Evolutionary conservation across 2,113 vertebrate genomes (phyloP).

Genomic region (Craseonycteris thonglongyai): DNA sequence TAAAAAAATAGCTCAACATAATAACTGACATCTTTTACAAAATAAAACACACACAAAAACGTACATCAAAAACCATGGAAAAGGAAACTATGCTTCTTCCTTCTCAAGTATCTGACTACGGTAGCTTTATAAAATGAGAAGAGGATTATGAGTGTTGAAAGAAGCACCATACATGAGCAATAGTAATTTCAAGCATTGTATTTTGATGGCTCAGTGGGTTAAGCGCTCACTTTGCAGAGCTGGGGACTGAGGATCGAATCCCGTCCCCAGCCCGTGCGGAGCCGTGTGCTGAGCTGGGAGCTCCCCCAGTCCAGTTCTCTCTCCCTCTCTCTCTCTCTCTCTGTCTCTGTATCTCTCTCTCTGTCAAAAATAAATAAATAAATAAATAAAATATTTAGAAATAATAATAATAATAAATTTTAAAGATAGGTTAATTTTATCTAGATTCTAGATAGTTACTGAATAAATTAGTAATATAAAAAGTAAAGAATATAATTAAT

Average conservation of each 20-base stretch:
- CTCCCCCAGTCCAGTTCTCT: too few relatives aligned
- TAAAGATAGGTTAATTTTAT: background rate
- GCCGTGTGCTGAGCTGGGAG: too few relatives aligned
- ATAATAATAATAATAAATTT: constrained; percentile 34
- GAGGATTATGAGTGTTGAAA: background rate
- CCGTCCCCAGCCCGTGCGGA: too few relatives aligned
- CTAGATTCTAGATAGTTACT: background rate
- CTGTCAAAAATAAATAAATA: too few relatives aligned
- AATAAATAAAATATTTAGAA: too few relatives aligned
- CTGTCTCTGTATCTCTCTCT: too few relatives aligned
- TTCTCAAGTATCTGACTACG: background rate
- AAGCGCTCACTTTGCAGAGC: too few relatives aligned
- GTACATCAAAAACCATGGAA: background rate
- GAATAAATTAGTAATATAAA: background rate
- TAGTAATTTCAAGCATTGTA: background rate
- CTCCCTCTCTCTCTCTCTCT: too few relatives aligned
- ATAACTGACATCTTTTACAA: background rate
- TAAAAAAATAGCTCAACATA: background rate
- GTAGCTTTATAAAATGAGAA: background rate
- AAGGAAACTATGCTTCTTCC: background rate
- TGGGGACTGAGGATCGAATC: too few relatives aligned
- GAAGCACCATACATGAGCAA: background rate
- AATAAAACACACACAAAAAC: background rate
- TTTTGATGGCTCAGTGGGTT: too few relatives aligned
- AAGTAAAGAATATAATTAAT: background rate